phyloP scores from a whole-genome alignment of 2,888 invertebrate genomes.

The Synergus japonicus region DNA sequence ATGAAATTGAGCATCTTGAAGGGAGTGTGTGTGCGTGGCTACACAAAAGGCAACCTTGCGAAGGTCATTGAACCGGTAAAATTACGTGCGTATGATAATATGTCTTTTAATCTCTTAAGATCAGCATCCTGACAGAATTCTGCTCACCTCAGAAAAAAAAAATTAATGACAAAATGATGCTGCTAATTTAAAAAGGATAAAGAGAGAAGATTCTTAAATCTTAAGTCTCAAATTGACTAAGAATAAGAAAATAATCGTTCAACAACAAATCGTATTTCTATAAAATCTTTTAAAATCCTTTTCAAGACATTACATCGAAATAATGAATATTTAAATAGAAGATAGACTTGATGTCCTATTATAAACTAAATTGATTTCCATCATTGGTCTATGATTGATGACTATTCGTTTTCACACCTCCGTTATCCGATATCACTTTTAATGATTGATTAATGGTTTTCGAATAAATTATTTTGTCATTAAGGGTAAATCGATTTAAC shows the following conservation, averaged over 20 bases:
- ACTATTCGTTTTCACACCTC: not conserved
- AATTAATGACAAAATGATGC: constrained; percentile 36
- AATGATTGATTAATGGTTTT: not conserved
- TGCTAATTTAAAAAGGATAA: constrained; percentile 21
- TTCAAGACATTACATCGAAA: not conserved
- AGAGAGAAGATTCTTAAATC: not conserved
- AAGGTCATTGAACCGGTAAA: constrained; percentile 37
- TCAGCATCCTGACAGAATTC: constrained; percentile 36
- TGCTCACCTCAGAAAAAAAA: constrained; percentile 16
- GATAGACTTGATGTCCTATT: not conserved
- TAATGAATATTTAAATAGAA: not conserved
- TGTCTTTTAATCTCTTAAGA: constrained; percentile 32
- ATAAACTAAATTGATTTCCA: constrained; percentile 1
- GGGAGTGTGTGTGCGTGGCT: constrained; percentile 15
- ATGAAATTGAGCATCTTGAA: constrained; percentile 35
- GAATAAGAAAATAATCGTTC: not conserved
- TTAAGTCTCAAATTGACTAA: not conserved
- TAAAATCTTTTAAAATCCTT: no score
- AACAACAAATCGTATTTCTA: not conserved
- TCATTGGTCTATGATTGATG: not conserved
- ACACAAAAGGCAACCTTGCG: constrained; percentile 38
- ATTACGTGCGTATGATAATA: constrained; percentile 37
- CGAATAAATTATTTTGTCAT: not conserved
- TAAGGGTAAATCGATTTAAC: not conserved
- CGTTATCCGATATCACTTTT: not conserved